Evolutionary conservation across 2,113 vertebrate species (phyloP), one percentile per base, ranked within the genome.

Genomic region (Raja brachyura): DNA sequence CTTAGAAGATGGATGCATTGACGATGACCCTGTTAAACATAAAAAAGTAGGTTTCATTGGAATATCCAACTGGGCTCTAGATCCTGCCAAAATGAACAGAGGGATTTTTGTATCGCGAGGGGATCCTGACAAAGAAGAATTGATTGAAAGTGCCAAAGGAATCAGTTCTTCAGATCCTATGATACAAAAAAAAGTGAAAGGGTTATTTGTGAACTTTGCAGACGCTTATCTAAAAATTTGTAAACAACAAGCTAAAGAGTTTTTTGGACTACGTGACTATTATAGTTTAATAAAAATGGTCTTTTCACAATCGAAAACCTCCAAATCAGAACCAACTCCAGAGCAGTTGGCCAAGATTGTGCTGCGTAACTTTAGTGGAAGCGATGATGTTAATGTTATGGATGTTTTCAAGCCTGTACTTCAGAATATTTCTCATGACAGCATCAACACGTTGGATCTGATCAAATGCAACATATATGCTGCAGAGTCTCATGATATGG

Each of bases 261-360:
- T 99, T 94, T 99, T 99, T 93, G 98, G 99, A 3, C 95, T 99
- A 0, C 98, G 99, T 22, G 99, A 99, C 95, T 99, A 98, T 94
- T 99, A 99, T 94, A 99, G 99, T 95, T 97, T 99, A 95, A 97
- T 99, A 93, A 99, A 99, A 94, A 99, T 99, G 99, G 95, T 98
- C 85, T 98, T 98, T 94, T 96, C 97, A 13, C 93, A 96, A 0
- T 96, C 97, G 0, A 98, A 96, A 81, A 94, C 94, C 5, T 96
- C 96, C 33, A 93, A 94, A 22, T 94, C 14, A 0, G 95, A 95
- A 4, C 98, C 97, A 0, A 96, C 95, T 0, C 90, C 95, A 11
- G 95, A 93, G 4, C 96, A 98, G 78, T 94, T 98, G 0, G 95
- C 97, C 0, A 95, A 96, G 28, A 97, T 97, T 25, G 95, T 99